These are phyloP conservation scores for Pygoscelis antarcticus DNA, from an alignment of 2,113 vertebrate species.

Conservation along the genomic window DNA sequence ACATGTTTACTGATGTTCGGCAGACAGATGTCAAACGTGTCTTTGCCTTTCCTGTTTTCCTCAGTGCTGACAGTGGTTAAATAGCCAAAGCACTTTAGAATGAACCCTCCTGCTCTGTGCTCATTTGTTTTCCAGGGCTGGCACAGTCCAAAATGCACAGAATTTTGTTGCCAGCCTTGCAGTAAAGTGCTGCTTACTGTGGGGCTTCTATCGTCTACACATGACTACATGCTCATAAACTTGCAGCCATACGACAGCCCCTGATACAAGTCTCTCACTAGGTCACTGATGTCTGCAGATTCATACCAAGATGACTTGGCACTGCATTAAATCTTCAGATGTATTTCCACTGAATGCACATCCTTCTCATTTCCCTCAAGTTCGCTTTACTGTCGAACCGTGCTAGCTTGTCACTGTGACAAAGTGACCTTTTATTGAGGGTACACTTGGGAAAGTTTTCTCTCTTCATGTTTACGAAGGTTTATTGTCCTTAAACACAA, in stretches of 20 bases:
- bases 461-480: neutral
- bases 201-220: neutral
- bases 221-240: neutral
- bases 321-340: neutral
- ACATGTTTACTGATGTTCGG: neutral
- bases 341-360: neutral
- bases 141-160: neutral
- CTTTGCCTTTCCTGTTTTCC: neutral
- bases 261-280: neutral
- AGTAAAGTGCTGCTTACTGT: neutral
- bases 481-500: neutral
- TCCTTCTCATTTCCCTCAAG: neutral
- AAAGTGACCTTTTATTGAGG: neutral
- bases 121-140: neutral
- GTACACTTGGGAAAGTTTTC: neutral
- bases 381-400: accelerated
- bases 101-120: neutral
- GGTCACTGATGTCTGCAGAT: neutral
- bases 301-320: neutral
- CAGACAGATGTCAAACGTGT: neutral
- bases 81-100: neutral
- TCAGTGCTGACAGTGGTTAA: neutral
- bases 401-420: neutral
- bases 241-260: neutral
- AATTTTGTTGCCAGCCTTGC: neutral